These are phyloP conservation scores for Stegodyphus mimosarum DNA, from an alignment of 1,140 invertebrate genomes.

Conservation along the genomic window DNA sequence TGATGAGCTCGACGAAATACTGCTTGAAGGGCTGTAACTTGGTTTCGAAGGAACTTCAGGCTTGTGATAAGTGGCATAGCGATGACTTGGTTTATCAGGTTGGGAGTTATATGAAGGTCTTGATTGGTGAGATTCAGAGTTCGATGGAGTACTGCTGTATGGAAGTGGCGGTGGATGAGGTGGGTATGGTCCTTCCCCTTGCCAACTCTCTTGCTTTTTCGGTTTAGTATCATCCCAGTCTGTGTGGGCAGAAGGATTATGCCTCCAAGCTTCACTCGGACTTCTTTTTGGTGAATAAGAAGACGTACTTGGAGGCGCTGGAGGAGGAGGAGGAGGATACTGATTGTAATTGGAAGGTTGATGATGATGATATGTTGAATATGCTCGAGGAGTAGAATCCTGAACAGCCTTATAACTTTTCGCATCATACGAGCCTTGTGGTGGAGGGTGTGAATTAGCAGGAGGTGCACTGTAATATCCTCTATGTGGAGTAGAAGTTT, in stretches of 20 bases:
- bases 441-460: conserved; percentile 12
- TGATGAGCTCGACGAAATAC: not conserved
- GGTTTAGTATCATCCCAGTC: conserved; percentile 46
- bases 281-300: conserved; percentile 19
- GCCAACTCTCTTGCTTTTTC: conserved; percentile 11
- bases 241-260: not conserved
- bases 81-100: conserved; percentile 14
- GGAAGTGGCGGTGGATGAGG: conserved; percentile 30
- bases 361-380: not conserved
- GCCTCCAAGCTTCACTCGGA: conserved; percentile 25
- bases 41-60: not conserved
- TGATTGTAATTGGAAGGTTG: not conserved
- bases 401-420: conserved; percentile 28
- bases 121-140: not conserved
- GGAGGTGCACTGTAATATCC: not conserved
- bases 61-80: not conserved
- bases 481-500: not conserved
- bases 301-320: not conserved
- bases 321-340: conserved; percentile 9
- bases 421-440: conserved; percentile 41
- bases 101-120: conserved; percentile 3
- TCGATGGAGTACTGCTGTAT: conserved; percentile 4
- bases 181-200: not conserved
- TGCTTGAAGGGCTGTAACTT: not conserved
- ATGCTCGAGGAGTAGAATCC: not conserved